phyloP scores from a whole-genome alignment of 2,888 invertebrate species.

The Odontothrips loti region DNA sequence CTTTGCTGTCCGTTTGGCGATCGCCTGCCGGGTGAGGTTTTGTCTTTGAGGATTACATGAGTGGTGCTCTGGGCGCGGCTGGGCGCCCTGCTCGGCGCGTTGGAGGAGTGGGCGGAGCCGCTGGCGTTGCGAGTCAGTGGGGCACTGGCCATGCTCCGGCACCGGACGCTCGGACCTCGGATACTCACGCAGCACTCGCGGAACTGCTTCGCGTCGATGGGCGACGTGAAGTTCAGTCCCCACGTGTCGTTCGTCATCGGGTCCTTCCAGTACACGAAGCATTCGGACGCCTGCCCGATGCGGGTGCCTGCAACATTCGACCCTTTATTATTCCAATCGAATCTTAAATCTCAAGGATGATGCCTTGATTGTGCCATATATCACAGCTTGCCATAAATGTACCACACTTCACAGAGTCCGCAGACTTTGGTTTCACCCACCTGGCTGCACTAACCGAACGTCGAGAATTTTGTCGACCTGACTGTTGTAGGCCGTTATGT shows the following conservation, averaged over 20 bases:
- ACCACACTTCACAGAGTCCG: too few species aligned
- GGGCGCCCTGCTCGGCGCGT: conserved; percentile 15
- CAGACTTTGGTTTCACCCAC: conserved; percentile 61
- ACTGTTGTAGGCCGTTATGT: conserved; percentile 98
- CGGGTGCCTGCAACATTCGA: conserved; percentile 68
- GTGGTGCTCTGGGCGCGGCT: conserved; percentile 22
- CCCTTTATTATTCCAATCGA: too few species aligned
- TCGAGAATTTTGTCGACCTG: conserved; percentile 98
- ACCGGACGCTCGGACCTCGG: not conserved
- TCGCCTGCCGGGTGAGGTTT: too few species aligned
- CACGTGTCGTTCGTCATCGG: conserved; percentile 95
- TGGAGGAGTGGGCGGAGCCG: conserved; percentile 21
- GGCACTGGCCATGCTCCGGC: conserved; percentile 7
- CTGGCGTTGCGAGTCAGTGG: conserved; percentile 21
- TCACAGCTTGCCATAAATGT: too few species aligned
- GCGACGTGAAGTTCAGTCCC: conserved; percentile 97
- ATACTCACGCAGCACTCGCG: conserved; percentile 92
- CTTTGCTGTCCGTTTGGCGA: too few species aligned
- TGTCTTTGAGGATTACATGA: not conserved
- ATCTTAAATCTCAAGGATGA: too few species aligned
- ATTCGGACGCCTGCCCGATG: conserved; percentile 96
- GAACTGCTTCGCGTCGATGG: conserved; percentile 95
- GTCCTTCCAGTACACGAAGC: conserved; percentile 98
- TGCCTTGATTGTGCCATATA: too few species aligned
- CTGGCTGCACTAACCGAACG: conserved; percentile 93